Evolutionary conservation across 2,113 vertebrate genomes (phyloP).

Genomic region (Lanius ludovicianus): DNA sequence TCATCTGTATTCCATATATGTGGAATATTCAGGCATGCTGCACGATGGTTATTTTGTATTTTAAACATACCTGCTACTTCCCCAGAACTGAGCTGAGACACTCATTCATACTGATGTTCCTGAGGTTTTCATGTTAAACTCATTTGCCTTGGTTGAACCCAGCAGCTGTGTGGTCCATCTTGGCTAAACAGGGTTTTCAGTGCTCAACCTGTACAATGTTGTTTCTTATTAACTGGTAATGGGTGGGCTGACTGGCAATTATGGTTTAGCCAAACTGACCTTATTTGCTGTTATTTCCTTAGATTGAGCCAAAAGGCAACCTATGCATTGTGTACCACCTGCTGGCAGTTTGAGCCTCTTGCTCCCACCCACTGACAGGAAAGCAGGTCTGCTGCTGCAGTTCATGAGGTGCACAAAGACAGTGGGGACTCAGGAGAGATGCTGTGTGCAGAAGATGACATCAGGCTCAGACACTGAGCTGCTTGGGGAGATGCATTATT

Average conservation of each 20-base stretch:
- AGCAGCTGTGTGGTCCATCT: background rate
- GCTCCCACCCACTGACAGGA: background rate
- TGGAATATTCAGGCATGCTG: background rate
- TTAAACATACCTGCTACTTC: background rate
- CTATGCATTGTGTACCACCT: background rate
- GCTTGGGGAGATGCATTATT: constrained; percentile 48
- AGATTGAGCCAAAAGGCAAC: background rate
- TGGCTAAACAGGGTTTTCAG: background rate
- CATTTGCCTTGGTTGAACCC: background rate
- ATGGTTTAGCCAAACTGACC: background rate
- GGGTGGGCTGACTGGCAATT: background rate
- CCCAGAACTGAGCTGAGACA: background rate
- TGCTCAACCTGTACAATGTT: background rate
- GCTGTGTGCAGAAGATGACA: background rate
- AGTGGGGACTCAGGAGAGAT: constrained; percentile 10
- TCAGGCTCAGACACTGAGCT: background rate
- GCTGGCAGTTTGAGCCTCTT: background rate
- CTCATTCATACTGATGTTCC: background rate
- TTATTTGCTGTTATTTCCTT: background rate
- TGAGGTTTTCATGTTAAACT: background rate
- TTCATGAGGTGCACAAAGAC: background rate
- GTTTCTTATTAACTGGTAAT: background rate
- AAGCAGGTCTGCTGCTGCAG: background rate
- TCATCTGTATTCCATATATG: rapidly evolving
- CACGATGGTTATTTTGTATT: background rate